phyloP scores from a whole-genome alignment of 2,888 invertebrate genomes.

The Philereme vetulata region DNA sequence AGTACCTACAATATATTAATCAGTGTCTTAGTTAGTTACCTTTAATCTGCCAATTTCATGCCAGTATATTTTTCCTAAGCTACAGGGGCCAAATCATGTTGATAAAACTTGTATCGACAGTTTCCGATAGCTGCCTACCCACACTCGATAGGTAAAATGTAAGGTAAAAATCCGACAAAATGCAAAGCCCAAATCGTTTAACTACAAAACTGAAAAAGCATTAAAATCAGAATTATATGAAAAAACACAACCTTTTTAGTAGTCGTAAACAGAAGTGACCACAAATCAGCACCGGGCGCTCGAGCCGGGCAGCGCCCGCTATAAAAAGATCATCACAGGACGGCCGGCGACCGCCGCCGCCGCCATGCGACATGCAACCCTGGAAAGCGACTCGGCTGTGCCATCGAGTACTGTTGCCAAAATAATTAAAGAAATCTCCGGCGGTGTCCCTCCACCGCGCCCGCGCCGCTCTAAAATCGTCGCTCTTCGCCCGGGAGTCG shows the following conservation, averaged over 20 bases:
- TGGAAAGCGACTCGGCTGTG: constrained; percentile 82
- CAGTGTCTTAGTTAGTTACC: too few relatives aligned
- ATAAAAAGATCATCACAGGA: constrained; percentile 83
- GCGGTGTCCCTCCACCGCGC: constrained; percentile 85
- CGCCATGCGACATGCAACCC: constrained; percentile 81
- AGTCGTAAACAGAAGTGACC: constrained; percentile 58
- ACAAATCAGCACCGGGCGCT: constrained; percentile 67
- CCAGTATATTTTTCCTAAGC: too few relatives aligned
- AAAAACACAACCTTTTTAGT: constrained; percentile 51
- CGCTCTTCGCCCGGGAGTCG: constrained; percentile 84
- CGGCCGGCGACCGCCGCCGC: constrained; percentile 71
- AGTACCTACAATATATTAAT: too few relatives aligned
- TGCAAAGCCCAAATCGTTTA: constrained; percentile 3
- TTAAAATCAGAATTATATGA: background rate
- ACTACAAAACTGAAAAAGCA: constrained; percentile 2
- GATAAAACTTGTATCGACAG: constrained; percentile 2
- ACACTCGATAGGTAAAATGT: background rate
- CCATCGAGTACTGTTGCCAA: constrained; percentile 88
- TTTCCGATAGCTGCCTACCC: constrained; percentile 8
- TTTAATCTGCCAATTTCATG: too few relatives aligned
- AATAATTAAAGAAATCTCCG: constrained; percentile 90
- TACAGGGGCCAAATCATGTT: background rate
- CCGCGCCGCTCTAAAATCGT: constrained; percentile 85
- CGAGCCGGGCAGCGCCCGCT: constrained; percentile 80
- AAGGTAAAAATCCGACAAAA: background rate